A percentile compares a stretch with the other conserved stretches of the same genome.
phyloP scores from a whole-genome alignment of 2,113 vertebrate species.

The Sylvietta virens region DNA sequence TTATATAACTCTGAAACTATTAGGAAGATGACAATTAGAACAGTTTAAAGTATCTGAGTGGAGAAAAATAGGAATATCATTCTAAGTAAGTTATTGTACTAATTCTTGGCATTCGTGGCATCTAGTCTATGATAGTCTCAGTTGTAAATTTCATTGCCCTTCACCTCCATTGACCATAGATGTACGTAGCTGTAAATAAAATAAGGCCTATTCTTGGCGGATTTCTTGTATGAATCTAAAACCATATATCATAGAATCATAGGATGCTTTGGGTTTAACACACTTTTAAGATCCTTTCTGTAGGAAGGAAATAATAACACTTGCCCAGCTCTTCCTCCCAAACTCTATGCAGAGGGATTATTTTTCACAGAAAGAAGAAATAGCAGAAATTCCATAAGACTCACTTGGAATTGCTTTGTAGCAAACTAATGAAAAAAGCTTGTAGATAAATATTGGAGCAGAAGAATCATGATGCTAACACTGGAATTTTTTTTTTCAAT shows the following conservation, averaged over 20 bases:
- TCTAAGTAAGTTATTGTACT: neutral
- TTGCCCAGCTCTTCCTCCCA: neutral
- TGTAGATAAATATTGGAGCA: neutral
- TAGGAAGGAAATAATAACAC: neutral
- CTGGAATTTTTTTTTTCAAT: neutral
- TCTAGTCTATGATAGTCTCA: neutral
- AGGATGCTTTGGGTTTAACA: neutral
- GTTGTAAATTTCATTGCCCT: neutral
- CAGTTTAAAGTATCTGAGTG: neutral
- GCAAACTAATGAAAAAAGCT: neutral
- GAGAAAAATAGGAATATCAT: neutral
- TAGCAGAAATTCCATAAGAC: neutral
- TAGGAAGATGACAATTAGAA: neutral
- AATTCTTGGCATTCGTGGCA: neutral
- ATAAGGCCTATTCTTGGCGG: neutral
- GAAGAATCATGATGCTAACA: neutral
- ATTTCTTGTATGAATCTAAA: neutral
- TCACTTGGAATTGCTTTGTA: neutral
- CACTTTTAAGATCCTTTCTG: neutral
- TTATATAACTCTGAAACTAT: conserved; percentile 3
- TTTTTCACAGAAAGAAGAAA: neutral
- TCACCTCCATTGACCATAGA: neutral
- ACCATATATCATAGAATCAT: neutral
- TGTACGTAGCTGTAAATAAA: neutral
- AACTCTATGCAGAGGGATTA: neutral